Base-by-base conservation (phyloP, 1,140 invertebrate species). In the Brachionus rubens region DNA sequence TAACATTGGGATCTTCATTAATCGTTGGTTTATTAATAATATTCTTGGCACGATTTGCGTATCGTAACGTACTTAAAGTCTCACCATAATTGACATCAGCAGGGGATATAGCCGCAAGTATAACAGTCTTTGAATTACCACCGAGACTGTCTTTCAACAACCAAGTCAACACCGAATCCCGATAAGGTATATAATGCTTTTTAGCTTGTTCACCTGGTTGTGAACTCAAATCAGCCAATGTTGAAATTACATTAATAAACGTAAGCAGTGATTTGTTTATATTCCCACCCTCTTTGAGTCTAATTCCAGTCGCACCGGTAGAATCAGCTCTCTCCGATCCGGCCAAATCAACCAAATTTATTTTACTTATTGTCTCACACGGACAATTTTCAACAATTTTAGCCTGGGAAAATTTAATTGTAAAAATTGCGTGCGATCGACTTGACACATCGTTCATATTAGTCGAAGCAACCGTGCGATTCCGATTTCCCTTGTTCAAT, bases 61-160 rank as follows among this genome's bases (percentile, higher is more conserved):
- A 89, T 78, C 87, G 80, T 9, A 90, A 81, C 6, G 89, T 89
- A 75, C 87, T 88, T 4, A 90, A 80, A 0, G 89, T 89, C 80
- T 90, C 89, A 76, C 89, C 89, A 80, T 87, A 90, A 79, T 89
- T 89, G n/a, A 88, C 86, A 79, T 89, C 88, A 7, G 89, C 88
- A 10, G 89, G 89, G 79, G 87, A 89, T 9, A 90, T 86, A 24
- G 89, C 87, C n/a, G 88, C 89, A 79, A 89, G 87, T 88, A 89
- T 89, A 43, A 89, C 84, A 4, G 89, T 89, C 80, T 88, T 89
- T 79, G 87, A 88, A 82, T 89, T 89, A 14, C 88, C 89, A 75
- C 87, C 87, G 1, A 89, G 79, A 36, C 88, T 87, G 82, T 88
- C 88, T 81, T 88, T 87, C n/a, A 90, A 80, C 28, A 89, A 81